A percentile compares a stretch with the other conserved stretches of the same genome.
phyloP scores from a whole-genome alignment of 2,113 vertebrate species.

The Cyanoderma ruficeps region DNA sequence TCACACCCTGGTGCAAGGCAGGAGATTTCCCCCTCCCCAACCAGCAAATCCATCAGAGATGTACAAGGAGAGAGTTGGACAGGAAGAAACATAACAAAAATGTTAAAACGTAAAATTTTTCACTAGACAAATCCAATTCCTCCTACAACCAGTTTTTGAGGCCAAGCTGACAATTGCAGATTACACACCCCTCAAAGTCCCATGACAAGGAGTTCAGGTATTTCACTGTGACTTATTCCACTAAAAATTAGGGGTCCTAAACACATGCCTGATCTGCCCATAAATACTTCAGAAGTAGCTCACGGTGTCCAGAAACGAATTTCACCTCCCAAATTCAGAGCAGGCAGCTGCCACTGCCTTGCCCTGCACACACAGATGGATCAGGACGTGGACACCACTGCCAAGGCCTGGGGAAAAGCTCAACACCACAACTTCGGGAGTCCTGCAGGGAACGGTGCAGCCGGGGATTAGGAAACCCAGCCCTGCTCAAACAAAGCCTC shows the following conservation, averaged over 20 bases:
- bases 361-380: background rate
- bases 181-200: background rate
- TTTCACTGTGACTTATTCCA: background rate
- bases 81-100: background rate
- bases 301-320: background rate
- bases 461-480: background rate
- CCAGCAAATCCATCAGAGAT: background rate
- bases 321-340: background rate
- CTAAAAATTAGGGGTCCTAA: background rate
- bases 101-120: accelerated
- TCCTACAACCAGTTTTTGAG: background rate
- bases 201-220: background rate
- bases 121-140: background rate
- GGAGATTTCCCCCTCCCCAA: background rate
- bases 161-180: background rate
- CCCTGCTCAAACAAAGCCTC: background rate
- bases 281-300: background rate
- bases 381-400: background rate
- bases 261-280: background rate
- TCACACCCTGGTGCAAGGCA: background rate
- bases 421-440: background rate
- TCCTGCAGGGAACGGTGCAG: background rate
- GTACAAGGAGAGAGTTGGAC: accelerated
- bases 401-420: background rate
- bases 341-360: background rate